Percentiles rank a stretch among this genome's conserved stretches.
phyloP scores from a whole-genome alignment of 1,140 invertebrate genomes.

The Bombus balteatus region DNA sequence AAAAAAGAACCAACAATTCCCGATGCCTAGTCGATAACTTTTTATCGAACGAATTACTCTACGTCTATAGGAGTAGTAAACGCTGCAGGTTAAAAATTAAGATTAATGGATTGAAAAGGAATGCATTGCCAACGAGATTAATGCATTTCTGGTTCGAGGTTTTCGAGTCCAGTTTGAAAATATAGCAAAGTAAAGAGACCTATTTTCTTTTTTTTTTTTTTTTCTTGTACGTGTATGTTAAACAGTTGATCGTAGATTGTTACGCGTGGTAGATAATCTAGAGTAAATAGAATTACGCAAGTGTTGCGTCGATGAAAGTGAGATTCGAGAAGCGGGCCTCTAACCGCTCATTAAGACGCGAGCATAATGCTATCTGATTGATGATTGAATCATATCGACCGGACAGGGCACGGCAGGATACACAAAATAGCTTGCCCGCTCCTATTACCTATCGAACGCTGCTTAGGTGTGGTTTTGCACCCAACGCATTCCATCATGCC shows the following conservation, averaged over 20 bases:
- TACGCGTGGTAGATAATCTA: constrained; percentile 2
- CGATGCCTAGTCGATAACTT: background rate
- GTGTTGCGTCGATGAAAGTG: background rate
- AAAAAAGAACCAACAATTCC: no score
- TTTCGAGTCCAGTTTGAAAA: background rate
- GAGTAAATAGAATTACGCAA: constrained; percentile 30
- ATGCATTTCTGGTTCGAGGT: background rate
- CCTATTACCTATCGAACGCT: constrained; percentile 50
- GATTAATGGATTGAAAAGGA: constrained; percentile 17
- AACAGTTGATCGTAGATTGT: background rate
- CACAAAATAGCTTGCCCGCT: constrained; percentile 54
- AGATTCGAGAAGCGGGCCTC: constrained; percentile 15
- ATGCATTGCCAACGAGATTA: background rate
- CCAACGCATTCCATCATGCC: constrained; percentile 35
- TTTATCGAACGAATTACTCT: background rate
- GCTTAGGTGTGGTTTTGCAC: constrained; percentile 57
- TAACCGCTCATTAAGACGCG: constrained; percentile 29
- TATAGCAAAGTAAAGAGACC: background rate
- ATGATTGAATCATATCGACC: constrained; percentile 48
- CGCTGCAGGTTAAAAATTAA: background rate
- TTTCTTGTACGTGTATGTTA: background rate
- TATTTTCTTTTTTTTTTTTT: background rate
- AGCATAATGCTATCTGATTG: constrained; percentile 45
- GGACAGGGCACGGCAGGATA: constrained; percentile 71
- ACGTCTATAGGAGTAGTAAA: background rate